phyloP scores from a whole-genome alignment of 2,888 invertebrate species.

The Taphrorychus bicolor region DNA sequence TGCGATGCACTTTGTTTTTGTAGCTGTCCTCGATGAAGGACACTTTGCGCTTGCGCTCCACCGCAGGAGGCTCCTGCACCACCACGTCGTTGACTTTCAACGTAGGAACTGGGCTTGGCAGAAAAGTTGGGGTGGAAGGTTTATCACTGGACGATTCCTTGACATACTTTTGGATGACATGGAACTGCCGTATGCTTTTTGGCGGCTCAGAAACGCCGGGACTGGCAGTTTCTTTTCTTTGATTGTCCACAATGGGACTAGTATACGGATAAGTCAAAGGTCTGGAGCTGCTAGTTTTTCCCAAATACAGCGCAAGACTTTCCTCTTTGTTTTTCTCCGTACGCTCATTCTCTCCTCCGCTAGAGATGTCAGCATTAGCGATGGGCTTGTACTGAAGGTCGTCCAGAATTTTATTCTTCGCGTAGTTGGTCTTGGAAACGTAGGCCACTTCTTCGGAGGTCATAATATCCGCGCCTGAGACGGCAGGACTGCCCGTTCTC shows the following conservation, averaged over 20 bases:
- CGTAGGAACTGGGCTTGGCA: conserved; percentile 42
- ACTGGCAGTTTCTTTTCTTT: neutral
- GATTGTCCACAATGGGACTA: neutral
- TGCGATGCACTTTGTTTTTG: conserved; percentile 49
- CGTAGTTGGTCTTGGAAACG: conserved; percentile 57
- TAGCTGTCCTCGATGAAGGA: conserved; percentile 24
- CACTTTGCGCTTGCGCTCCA: conserved; percentile 28
- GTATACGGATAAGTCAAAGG: conserved; percentile 75
- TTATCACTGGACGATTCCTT: conserved; percentile 13
- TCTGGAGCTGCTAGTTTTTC: conserved; percentile 64
- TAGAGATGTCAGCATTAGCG: neutral
- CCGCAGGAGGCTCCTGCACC: conserved; percentile 33
- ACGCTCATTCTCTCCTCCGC: conserved; percentile 14
- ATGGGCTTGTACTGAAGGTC: conserved; percentile 24
- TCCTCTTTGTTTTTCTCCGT: conserved; percentile 42
- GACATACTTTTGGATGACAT: conserved; percentile 53
- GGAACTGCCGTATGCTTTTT: conserved; percentile 59
- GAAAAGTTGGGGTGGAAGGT: neutral
- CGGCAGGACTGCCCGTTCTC: conserved; percentile 38
- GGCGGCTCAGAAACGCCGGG: conserved; percentile 55
- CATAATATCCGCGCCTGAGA: conserved; percentile 48
- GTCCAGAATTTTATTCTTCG: conserved; percentile 58
- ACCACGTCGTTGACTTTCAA: conserved; percentile 50
- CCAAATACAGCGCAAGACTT: conserved; percentile 51
- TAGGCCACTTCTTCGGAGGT: conserved; percentile 58